A percentile compares a stretch with the other conserved stretches of the same genome.
phyloP scores from a whole-genome alignment of 2,888 invertebrate species.

The Cheilosia scutellata region DNA sequence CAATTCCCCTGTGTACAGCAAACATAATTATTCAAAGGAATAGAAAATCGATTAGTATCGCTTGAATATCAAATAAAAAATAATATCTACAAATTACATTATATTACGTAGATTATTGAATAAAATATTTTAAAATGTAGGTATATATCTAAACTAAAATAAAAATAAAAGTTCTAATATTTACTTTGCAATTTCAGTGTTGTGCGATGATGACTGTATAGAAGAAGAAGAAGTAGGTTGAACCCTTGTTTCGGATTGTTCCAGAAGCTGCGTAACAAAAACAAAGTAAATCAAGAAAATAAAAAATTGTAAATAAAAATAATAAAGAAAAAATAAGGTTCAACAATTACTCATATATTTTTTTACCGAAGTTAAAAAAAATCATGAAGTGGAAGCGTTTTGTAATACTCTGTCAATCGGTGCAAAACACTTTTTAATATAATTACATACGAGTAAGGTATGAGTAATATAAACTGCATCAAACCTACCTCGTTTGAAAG shows the following conservation, averaged over 20 bases:
- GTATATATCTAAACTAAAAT: too few species aligned
- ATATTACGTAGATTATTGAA: slow-evolving; percentile 5
- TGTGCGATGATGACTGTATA: slow-evolving; percentile 85
- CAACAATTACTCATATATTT: slow-evolving; percentile 21
- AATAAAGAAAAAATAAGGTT: slow-evolving; percentile 74
- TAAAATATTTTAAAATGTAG: slow-evolving; percentile 39
- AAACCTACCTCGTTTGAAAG: slow-evolving; percentile 86
- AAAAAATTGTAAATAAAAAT: slow-evolving; percentile 80
- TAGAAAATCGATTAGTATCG: too few species aligned
- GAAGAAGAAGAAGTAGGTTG: slow-evolving; percentile 85
- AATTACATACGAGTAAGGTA: too few species aligned
- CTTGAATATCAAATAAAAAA: neutral
- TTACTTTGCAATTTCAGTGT: slow-evolving; percentile 87
- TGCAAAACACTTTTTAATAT: slow-evolving; percentile 72
- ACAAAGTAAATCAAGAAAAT: slow-evolving; percentile 81
- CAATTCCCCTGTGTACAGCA: too few species aligned
- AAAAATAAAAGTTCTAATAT: slow-evolving; percentile 84
- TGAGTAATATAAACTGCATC: too few species aligned
- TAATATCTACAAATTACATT: neutral
- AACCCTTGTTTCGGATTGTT: slow-evolving; percentile 86
- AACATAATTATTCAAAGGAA: too few species aligned
- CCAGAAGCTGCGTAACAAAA: slow-evolving; percentile 89
- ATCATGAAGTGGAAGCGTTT: slow-evolving; percentile 49
- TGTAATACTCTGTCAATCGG: slow-evolving; percentile 62
- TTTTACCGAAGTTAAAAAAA: slow-evolving; percentile 10